Conservation (phyloP, 2,113 vertebrate species). For the Gasterosteus nipponicus region DNA sequence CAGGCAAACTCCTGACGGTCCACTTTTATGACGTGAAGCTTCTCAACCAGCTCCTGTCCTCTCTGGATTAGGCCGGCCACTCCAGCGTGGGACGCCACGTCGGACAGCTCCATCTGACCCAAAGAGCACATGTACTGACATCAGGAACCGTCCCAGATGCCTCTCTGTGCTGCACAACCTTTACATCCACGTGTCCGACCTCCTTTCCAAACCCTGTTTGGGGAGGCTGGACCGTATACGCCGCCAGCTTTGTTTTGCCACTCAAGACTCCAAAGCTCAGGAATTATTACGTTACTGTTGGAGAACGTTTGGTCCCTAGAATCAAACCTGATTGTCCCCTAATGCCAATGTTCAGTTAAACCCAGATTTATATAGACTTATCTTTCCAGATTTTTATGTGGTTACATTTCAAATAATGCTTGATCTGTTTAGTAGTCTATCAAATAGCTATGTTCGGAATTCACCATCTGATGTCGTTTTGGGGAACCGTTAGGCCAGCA, state of each 20-base stretch:
- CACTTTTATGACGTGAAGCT: conserved; percentile 85
- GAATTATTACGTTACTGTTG: not conserved
- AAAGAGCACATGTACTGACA: not conserved
- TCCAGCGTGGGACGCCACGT: conserved; percentile 79
- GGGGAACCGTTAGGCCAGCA: not conserved
- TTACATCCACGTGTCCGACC: not conserved
- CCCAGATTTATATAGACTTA: not conserved
- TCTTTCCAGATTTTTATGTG: not conserved
- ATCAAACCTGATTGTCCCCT: not conserved
- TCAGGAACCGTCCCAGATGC: not conserved
- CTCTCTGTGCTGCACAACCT: not conserved
- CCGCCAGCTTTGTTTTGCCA: not conserved
- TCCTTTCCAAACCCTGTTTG: not conserved
- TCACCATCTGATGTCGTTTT: not conserved
- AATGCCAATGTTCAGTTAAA: not conserved
- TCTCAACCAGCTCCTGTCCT: conserved; percentile 86
- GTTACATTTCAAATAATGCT: not conserved
- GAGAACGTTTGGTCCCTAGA: not conserved
- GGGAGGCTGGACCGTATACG: not conserved
- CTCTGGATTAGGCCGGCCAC: conserved; percentile 84
- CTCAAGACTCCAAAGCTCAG: not conserved
- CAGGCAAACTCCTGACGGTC: conserved; percentile 91
- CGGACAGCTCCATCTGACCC: conserved; percentile 84
- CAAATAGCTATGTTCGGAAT: too few relatives aligned
- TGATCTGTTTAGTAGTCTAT: not conserved